These are phyloP conservation scores for Embiotoca jacksoni DNA, from an alignment of 2,113 vertebrate genomes.

Conservation along the genomic window DNA sequence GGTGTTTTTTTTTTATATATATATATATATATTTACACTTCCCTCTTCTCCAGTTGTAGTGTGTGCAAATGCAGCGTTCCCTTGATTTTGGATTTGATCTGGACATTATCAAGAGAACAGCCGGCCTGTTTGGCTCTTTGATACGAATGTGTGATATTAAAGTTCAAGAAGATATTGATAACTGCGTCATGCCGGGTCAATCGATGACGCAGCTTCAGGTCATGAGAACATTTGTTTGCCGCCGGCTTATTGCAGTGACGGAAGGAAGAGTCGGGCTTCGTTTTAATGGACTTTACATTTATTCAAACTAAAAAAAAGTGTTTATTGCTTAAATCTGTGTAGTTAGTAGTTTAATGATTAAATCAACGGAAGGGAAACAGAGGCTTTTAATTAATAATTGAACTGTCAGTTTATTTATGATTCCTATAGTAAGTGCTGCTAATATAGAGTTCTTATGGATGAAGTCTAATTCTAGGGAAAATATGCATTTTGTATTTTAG, in stretches of 20 bases:
- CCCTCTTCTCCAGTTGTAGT: not conserved
- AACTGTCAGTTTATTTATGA: slow-evolving; percentile 10
- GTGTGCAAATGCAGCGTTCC: not conserved
- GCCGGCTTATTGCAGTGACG: not conserved
- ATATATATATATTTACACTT: slow-evolving; percentile 13
- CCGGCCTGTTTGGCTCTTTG: not conserved
- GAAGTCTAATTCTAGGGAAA: not conserved
- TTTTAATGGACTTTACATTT: slow-evolving; percentile 2
- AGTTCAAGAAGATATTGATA: not conserved
- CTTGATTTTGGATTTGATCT: not conserved
- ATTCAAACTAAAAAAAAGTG: not conserved
- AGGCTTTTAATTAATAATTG: slow-evolving; percentile 15
- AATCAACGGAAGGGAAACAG: not conserved
- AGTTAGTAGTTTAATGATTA: not conserved
- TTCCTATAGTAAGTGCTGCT: not conserved
- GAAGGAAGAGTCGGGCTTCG: not conserved
- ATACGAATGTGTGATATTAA: not conserved
- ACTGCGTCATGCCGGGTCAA: not conserved
- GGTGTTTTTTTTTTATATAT: slow-evolving; percentile 16
- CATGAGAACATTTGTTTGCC: not conserved
- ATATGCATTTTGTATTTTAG: not conserved
- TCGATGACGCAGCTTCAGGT: not conserved
- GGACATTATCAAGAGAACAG: not conserved
- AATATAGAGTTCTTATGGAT: not conserved
- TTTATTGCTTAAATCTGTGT: not conserved